These are phyloP conservation scores for Ageneiosus marmoratus DNA, from an alignment of 2,113 vertebrate genomes.

Conservation along the genomic window DNA sequence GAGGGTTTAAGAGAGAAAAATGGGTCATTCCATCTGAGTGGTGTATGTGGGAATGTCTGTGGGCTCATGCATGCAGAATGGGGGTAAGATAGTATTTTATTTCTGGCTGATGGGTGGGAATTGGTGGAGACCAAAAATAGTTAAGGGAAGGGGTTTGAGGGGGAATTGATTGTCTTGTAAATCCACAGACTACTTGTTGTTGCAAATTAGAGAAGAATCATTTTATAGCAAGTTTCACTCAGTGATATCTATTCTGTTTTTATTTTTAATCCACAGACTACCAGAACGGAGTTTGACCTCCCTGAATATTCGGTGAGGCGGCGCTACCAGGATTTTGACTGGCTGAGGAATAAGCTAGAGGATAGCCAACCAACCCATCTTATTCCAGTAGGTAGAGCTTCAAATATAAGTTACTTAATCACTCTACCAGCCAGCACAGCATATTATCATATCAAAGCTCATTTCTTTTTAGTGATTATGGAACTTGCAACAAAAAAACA, in stretches of 20 bases:
- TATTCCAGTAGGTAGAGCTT: constrained; percentile 90
- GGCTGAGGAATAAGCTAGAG: constrained; percentile 92
- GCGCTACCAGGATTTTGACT: constrained; percentile 97
- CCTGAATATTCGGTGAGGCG: constrained; percentile 91
- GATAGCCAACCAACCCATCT: constrained; percentile 96
- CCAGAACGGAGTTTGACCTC: constrained; percentile 91
- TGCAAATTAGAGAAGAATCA: not conserved
- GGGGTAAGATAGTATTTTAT: too few relatives aligned
- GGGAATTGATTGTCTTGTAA: not conserved
- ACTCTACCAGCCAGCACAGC: not conserved
- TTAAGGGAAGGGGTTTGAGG: not conserved
- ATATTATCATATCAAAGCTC: not conserved
- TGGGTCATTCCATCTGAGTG: too few relatives aligned
- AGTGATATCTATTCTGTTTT: not conserved
- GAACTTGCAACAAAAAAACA: not conserved
- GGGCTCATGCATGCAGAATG: too few relatives aligned
- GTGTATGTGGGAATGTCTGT: too few relatives aligned
- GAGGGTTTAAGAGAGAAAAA: too few relatives aligned
- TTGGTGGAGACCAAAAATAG: not conserved
- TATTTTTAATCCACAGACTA: constrained; percentile 75
- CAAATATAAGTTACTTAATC: not conserved
- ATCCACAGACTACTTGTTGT: not conserved
- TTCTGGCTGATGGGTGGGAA: too few relatives aligned
- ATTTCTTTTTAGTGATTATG: not conserved
- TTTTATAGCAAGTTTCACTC: not conserved